phyloP scores from a whole-genome alignment of 2,113 vertebrate species.

The Xiphophorus couchianus region DNA sequence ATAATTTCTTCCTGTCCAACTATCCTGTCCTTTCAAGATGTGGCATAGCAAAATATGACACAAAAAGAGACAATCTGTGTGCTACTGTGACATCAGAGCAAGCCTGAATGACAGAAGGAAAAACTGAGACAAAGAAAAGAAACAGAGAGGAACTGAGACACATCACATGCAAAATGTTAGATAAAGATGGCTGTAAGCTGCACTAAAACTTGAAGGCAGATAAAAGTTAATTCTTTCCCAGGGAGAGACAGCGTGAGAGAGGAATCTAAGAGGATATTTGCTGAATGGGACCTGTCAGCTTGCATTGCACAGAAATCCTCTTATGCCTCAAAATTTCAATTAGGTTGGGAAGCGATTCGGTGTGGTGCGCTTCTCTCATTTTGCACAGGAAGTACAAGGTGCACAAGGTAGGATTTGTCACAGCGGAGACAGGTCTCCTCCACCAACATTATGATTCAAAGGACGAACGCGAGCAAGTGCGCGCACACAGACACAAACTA shows the following conservation, averaged over 20 bases:
- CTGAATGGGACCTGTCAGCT: constrained; percentile 76
- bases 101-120: constrained; percentile 51
- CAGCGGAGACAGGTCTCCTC: constrained; percentile 63
- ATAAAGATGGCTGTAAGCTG: constrained; percentile 60
- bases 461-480: not conserved
- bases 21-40: constrained; percentile 12
- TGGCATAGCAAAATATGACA: constrained; percentile 44
- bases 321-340: constrained; percentile 83
- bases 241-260: constrained; percentile 46
- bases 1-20: not conserved
- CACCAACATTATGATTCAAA: constrained; percentile 68
- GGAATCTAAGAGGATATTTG: constrained; percentile 74
- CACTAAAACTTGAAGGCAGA: constrained; percentile 62
- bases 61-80: constrained; percentile 47
- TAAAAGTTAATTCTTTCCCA: constrained; percentile 65
- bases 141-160: constrained; percentile 41
- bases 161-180: constrained; percentile 47
- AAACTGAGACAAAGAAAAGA: constrained; percentile 35
- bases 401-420: constrained; percentile 72
- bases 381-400: constrained; percentile 63
- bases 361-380: constrained; percentile 46
- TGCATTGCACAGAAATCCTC: constrained; percentile 76
- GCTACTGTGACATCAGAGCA: constrained; percentile 31
- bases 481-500: constrained; percentile 8
- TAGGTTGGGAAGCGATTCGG: constrained; percentile 66